Evolutionary conservation across 1,140 invertebrate species (phyloP).

Genomic region (Galleria mellonella): DNA sequence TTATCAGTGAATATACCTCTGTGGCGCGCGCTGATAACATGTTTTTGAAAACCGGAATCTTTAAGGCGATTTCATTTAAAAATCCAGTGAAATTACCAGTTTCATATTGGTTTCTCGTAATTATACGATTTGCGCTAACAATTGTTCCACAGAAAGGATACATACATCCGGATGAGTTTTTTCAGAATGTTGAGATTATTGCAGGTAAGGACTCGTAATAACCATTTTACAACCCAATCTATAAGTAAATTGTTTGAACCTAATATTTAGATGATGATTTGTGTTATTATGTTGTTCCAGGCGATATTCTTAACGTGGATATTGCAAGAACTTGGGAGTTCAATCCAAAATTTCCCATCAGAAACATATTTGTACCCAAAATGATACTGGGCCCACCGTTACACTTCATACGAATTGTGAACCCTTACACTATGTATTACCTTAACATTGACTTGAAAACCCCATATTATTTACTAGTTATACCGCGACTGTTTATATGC

Average conservation of each 20-base stretch:
- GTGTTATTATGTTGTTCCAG: constrained; percentile 77
- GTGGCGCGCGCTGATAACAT: constrained; percentile 38
- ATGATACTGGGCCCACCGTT: constrained; percentile 84
- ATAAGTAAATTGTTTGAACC: too few species aligned
- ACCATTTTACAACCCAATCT: too few species aligned
- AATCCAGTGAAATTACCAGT: constrained; percentile 43
- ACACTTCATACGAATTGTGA: constrained; percentile 77
- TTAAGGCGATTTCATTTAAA: constrained; percentile 54
- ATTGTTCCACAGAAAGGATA: constrained; percentile 89
- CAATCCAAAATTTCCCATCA: constrained; percentile 86
- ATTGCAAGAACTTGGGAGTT: constrained; percentile 92
- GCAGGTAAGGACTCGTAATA: constrained; percentile 89
- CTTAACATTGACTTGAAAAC: constrained; percentile 78
- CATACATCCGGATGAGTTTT: constrained; percentile 97
- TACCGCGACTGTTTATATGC: constrained; percentile 87
- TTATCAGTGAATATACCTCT: too few species aligned
- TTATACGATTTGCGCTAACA: constrained; percentile 80
- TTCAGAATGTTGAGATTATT: constrained; percentile 93
- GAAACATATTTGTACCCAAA: constrained; percentile 87
- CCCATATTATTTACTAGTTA: constrained; percentile 84
- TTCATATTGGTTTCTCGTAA: constrained; percentile 75
- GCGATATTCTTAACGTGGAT: constrained; percentile 88
- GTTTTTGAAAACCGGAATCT: constrained; percentile 52
- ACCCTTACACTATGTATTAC: constrained; percentile 75
- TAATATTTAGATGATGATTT: too few species aligned